Evolutionary conservation across 2,888 invertebrate species (phyloP).

Genomic region (Macaria notata): DNA sequence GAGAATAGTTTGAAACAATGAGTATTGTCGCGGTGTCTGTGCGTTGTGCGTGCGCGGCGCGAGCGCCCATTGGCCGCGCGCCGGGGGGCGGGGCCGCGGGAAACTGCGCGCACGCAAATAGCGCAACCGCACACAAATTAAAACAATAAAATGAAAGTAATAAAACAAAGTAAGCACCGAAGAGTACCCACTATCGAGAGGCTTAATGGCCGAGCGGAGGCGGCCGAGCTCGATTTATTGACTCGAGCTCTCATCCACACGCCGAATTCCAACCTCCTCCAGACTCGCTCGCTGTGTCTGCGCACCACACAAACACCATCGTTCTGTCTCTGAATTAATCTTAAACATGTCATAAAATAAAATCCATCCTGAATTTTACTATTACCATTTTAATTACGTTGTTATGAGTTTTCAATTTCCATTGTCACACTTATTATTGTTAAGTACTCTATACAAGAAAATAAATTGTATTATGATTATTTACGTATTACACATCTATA

Average conservation of each 20-base stretch:
- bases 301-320: too few relatives aligned
- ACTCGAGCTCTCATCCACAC: slow-evolving; percentile 44
- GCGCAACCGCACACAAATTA: slow-evolving; percentile 81
- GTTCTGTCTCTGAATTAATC: too few relatives aligned
- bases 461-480: too few relatives aligned
- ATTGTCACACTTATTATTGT: too few relatives aligned
- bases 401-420: too few relatives aligned
- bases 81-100: slow-evolving; percentile 71
- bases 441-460: too few relatives aligned
- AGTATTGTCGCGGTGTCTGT: slow-evolving; percentile 70
- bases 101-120: slow-evolving; percentile 81
- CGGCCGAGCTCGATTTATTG: slow-evolving; percentile 67
- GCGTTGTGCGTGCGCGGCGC: slow-evolving; percentile 43
- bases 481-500: too few relatives aligned
- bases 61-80: slow-evolving; percentile 68
- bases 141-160: slow-evolving; percentile 81
- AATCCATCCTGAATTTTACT: too few relatives aligned
- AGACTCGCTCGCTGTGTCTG: too few relatives aligned
- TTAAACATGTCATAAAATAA: too few relatives aligned
- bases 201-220: slow-evolving; percentile 77
- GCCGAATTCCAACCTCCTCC: slow-evolving; percentile 35
- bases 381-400: too few relatives aligned
- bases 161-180: slow-evolving; percentile 77
- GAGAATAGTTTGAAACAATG: slow-evolving; percentile 75
- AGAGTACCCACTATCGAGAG: slow-evolving; percentile 73